These are phyloP conservation scores for Anagyrus pseudococci DNA, from an alignment of 2,888 invertebrate genomes.

Conservation along the genomic window DNA sequence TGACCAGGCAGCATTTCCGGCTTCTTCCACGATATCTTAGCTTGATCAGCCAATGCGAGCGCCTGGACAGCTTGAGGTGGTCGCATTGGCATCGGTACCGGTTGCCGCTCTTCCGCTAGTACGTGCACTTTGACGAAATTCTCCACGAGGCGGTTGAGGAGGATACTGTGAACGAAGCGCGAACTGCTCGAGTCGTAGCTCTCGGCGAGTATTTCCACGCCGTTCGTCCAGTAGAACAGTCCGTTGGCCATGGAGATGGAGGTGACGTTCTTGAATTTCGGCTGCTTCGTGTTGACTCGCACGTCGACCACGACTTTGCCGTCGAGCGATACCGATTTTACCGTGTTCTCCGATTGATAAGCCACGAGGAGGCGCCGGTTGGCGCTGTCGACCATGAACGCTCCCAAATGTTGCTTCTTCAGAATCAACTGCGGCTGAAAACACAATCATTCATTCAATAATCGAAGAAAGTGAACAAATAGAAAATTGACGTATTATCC, in stretches of 20 bases:
- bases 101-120: slow-evolving; percentile 71
- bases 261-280: slow-evolving; percentile 76
- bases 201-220: slow-evolving; percentile 77
- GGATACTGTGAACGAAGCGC: slow-evolving; percentile 80
- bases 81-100: slow-evolving; percentile 79
- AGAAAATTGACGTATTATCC: too few relatives aligned
- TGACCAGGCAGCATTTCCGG: slow-evolving; percentile 80
- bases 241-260: slow-evolving; percentile 80
- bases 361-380: slow-evolving; percentile 82
- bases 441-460: not conserved
- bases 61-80: slow-evolving; percentile 83
- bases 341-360: slow-evolving; percentile 76
- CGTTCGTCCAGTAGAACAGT: slow-evolving; percentile 87
- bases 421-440: slow-evolving; percentile 71
- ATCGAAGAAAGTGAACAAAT: too few relatives aligned
- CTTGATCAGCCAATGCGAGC: slow-evolving; percentile 77
- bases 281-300: slow-evolving; percentile 76
- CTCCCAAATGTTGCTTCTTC: slow-evolving; percentile 73
- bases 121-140: slow-evolving; percentile 64
- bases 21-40: slow-evolving; percentile 82
- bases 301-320: slow-evolving; percentile 79
- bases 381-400: slow-evolving; percentile 83
- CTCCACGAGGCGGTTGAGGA: slow-evolving; percentile 65
- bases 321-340: slow-evolving; percentile 81
- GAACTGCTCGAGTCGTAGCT: slow-evolving; percentile 75